A percentile compares a stretch with the other conserved stretches of the same genome.
Conservation (phyloP, 2,797 vertebrate genomes). For the Acipenser oxyrinchus region DNA sequence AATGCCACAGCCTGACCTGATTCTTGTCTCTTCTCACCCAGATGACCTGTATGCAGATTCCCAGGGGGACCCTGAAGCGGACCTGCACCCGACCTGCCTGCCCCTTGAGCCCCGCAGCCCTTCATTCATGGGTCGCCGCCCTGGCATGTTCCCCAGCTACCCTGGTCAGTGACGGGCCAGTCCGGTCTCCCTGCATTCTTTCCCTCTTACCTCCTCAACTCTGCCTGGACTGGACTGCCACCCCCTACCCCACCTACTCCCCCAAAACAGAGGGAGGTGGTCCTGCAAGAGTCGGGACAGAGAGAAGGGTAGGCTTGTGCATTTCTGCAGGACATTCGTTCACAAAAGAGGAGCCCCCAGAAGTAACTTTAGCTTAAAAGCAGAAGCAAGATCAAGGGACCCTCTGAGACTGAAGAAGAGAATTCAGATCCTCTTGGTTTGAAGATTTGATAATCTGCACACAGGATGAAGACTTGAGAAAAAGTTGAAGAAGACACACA, state of each 20-base stretch:
- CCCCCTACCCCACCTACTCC: conserved; percentile 15
- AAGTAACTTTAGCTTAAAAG: neutral
- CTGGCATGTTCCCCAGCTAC: conserved; percentile 46
- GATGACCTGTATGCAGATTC: conserved; percentile 52
- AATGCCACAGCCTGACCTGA: too few relatives aligned
- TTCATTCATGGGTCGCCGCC: conserved; percentile 40
- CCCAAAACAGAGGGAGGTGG: conserved; percentile 9
- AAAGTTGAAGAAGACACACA: neutral
- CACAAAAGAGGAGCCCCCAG: neutral
- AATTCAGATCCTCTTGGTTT: conserved; percentile 9
- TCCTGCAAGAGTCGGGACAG: neutral
- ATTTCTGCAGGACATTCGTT: conserved; percentile 14
- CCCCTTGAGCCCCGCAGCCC: conserved; percentile 37
- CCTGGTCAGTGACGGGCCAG: conserved; percentile 43
- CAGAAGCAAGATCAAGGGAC: neutral
- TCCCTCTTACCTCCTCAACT: conserved; percentile 15
- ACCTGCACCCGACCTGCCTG: conserved; percentile 64
- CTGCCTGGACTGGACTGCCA: conserved; percentile 17
- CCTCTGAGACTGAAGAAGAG: neutral
- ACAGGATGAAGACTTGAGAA: neutral
- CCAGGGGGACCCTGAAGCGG: conserved; percentile 64
- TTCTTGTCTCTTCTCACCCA: conserved; percentile 30
- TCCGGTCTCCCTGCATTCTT: conserved; percentile 13
- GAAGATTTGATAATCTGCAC: conserved; percentile 13
- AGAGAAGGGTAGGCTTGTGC: neutral